Conservation (phyloP, 2,888 invertebrate genomes). For the Drosophila sordidapex region DNA sequence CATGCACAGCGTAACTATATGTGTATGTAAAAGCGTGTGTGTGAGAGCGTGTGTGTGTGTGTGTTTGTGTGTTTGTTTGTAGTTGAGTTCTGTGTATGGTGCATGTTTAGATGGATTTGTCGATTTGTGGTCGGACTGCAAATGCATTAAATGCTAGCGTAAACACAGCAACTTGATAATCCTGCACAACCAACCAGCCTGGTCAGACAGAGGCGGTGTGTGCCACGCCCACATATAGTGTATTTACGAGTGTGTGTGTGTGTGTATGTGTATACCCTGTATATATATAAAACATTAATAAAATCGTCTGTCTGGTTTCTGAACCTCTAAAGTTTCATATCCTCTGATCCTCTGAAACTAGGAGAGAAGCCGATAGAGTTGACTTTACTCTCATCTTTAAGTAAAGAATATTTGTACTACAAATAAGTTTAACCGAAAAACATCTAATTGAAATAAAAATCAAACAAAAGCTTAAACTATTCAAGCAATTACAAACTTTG, state of each 20-base stretch:
- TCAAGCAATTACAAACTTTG: background rate
- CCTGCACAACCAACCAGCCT: slow-evolving; percentile 29
- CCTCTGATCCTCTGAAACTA: background rate
- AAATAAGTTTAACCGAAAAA: rapidly evolving
- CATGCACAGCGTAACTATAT: slow-evolving; percentile 38
- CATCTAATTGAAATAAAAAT: background rate
- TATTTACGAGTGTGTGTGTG: background rate
- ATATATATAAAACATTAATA: background rate
- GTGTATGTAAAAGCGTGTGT: slow-evolving; percentile 13
- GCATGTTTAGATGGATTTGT: slow-evolving; percentile 79
- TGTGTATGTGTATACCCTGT: slow-evolving; percentile 11
- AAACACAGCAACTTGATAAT: slow-evolving; percentile 65
- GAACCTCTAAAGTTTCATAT: background rate
- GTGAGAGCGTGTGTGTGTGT: background rate
- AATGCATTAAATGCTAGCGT: slow-evolving; percentile 77
- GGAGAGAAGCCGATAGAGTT: background rate
- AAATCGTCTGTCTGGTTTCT: background rate
- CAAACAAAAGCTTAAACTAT: background rate
- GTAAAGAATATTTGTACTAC: background rate
- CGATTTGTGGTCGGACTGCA: slow-evolving; percentile 76
- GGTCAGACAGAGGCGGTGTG: slow-evolving; percentile 25
- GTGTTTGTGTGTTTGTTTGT: slow-evolving; percentile 12
- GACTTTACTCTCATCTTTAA: background rate
- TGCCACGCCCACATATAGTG: slow-evolving; percentile 56
- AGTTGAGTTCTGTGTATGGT: slow-evolving; percentile 31